Percentiles rank a stretch among this genome's conserved stretches.
These are phyloP conservation scores for Apamea epomidion DNA, from an alignment of 2,888 invertebrate genomes.

Conservation along the genomic window DNA sequence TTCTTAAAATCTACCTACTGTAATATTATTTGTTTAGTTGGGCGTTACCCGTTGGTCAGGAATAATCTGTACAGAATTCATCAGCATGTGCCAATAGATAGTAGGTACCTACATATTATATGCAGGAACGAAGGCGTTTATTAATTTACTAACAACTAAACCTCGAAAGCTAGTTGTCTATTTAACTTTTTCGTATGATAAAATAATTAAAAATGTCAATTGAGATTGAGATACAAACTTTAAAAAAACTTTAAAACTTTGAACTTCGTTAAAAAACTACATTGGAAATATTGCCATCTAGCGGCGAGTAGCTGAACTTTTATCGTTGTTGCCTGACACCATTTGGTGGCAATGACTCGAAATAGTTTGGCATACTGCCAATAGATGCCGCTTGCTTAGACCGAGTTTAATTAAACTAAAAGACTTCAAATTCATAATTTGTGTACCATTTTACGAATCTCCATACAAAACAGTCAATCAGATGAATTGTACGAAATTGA, in stretches of 20 bases:
- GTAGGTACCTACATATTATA: no score
- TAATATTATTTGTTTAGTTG: background rate
- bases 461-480: no score
- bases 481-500: no score
- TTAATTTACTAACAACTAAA: no score
- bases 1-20: background rate
- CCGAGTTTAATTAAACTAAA: background rate
- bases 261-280: background rate
- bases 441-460: no score
- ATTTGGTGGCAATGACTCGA: accelerated
- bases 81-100: background rate
- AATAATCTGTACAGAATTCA: background rate
- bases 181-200: background rate
- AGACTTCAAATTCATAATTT: background rate
- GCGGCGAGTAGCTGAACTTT: background rate
- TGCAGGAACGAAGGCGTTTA: background rate
- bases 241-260: background rate
- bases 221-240: background rate
- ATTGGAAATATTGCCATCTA: slow-evolving; percentile 12
- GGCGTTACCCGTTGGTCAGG: background rate
- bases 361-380: background rate
- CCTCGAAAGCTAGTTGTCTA: background rate
- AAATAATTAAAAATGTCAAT: background rate
- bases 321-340: accelerated
- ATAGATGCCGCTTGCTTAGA: slow-evolving; percentile 4